Percentiles rank a stretch among this genome's conserved stretches.
These are phyloP conservation scores for Merops nubicus DNA, from an alignment of 2,113 vertebrate genomes.

Conservation along the genomic window DNA sequence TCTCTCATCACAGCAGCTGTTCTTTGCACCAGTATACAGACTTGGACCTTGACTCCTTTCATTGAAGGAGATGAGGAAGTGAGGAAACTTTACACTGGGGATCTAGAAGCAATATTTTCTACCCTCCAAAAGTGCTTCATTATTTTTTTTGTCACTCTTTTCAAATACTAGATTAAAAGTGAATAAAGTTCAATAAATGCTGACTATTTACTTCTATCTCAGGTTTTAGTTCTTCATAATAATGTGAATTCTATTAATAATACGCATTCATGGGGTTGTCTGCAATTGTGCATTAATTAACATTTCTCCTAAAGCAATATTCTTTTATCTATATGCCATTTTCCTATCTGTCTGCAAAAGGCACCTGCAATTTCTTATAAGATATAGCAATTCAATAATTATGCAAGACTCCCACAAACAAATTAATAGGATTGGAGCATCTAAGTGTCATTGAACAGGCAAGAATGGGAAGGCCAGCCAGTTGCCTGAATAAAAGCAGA, in stretches of 20 bases:
- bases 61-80: not conserved
- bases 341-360: slow-evolving; percentile 53
- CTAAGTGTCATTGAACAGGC: not conserved
- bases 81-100: not conserved
- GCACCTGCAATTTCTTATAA: slow-evolving; percentile 12
- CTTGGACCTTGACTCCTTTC: not conserved
- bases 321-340: slow-evolving; percentile 4
- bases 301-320: slow-evolving; percentile 52
- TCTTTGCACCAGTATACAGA: not conserved
- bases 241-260: slow-evolving; percentile 67
- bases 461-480: not conserved
- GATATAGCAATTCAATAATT: slow-evolving; percentile 25
- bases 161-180: slow-evolving; percentile 23
- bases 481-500: not conserved
- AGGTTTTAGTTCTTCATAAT: slow-evolving; percentile 42
- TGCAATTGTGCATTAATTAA: slow-evolving; percentile 55
- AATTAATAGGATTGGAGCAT: not conserved
- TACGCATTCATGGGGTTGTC: slow-evolving; percentile 26
- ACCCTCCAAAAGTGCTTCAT: not conserved
- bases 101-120: not conserved
- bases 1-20: not conserved
- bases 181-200: not conserved
- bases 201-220: slow-evolving; percentile 50
- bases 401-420: not conserved
- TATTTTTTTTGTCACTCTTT: not conserved